phyloP scores from a whole-genome alignment of 92 coral and sea anemone genomes.

The Pocillopora grandis region DNA sequence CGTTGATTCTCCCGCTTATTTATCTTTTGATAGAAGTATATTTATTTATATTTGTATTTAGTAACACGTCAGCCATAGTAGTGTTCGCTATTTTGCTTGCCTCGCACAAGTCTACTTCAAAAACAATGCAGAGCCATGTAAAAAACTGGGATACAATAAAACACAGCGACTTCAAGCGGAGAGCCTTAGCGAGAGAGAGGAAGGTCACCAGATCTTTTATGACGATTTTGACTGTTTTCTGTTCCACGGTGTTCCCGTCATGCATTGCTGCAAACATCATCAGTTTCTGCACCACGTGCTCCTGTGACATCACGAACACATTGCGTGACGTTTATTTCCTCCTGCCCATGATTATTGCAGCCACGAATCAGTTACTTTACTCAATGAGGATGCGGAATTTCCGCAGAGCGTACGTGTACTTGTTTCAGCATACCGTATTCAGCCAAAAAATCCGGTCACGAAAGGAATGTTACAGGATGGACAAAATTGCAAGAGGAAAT shows the following conservation, averaged over 20 bases:
- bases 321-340: slow-evolving; percentile 21
- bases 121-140: slow-evolving; percentile 9
- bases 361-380: slow-evolving; percentile 27
- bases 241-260: slow-evolving; percentile 26
- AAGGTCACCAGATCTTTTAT: slow-evolving; percentile 10
- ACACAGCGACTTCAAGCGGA: neutral
- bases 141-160: slow-evolving; percentile 6
- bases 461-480: neutral
- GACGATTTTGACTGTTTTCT: slow-evolving; percentile 22
- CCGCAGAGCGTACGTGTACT: slow-evolving; percentile 21
- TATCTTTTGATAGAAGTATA: slow-evolving; percentile 22
- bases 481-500: neutral
- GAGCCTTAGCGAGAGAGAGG: slow-evolving; percentile 6
- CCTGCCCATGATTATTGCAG: slow-evolving; percentile 21
- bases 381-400: slow-evolving; percentile 29
- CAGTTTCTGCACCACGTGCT: slow-evolving; percentile 20
- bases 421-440: neutral
- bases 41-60: slow-evolving; percentile 19
- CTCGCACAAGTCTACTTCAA: slow-evolving; percentile 12
- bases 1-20: slow-evolving; percentile 25
- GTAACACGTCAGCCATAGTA: slow-evolving; percentile 9
- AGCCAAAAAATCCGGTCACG: neutral
- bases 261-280: slow-evolving; percentile 24
- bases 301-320: slow-evolving; percentile 17
- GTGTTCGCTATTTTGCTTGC: slow-evolving; percentile 22